Evolutionary conservation across 2,888 invertebrate species (phyloP), one percentile per base, ranked within the genome.

Genomic region (Tenthredo amoena): DNA sequence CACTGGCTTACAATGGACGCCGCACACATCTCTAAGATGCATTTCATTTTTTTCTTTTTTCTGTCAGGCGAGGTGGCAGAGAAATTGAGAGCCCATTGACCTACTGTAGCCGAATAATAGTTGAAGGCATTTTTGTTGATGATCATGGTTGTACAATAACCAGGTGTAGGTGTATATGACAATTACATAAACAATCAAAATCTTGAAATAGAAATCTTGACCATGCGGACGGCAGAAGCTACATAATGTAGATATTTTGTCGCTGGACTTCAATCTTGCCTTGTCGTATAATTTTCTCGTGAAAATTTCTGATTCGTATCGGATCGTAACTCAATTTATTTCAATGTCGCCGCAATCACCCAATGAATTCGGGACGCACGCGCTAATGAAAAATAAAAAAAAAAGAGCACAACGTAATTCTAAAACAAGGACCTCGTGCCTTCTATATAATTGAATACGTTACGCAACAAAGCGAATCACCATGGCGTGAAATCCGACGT

Each of bases 391-490:
- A 72, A 74, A 74, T 7, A 47, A 47, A 77, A 47, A 43, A 43
- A 1, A 21, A 47, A 76, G 21, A 34, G 31, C 31, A 21, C 12
- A 43, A 74, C 40, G 74, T 74, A 26, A 62, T 40, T 62, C 40
- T 43, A 50, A 21, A 62, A 81, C 62, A 62, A 37, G 37, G 37
- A 81, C 37, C 50, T 81, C 37, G 62, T 43, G 58, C 37, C 62
- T 37, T 74, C 40, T 37, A 43, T 81, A 40, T 81, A 62, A 81
- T 62, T 62, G 58, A 79, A 62, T 62, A 81, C 81, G 37, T 15
- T 50, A 81, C 58, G 15, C 40, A 81, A 81, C 58, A 81, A 81
- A 58, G 62, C 37, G 81, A 81, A 37, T 81, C 81, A 81, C 58
- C 40, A 31, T 21, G 50, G 81, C 62, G 81, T 81, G 50, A 81